Base-by-base conservation (phyloP, 2,113 vertebrate species). In the Okapia johnstoni region DNA sequence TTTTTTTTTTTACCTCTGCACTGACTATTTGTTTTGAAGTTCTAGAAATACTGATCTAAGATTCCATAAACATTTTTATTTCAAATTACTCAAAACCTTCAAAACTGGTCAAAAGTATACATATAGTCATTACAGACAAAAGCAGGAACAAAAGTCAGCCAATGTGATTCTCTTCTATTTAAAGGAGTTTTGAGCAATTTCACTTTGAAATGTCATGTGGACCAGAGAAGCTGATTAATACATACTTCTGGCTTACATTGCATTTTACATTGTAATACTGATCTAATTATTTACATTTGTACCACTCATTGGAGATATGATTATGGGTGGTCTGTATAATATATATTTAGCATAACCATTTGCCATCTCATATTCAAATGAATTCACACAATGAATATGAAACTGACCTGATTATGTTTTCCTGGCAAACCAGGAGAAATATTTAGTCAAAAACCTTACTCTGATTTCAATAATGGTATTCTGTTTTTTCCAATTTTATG, bases 111-210 rank as follows among this genome's bases (percentile, higher is more conserved):
- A 95, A 87, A 97, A 97, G 25, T 55, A 80, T 77, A 60, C 16
- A 84, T 2, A 81, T 58, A 85, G 25, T 28, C 36, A 93, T 10
- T 30, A 52, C 17, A 40, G 92, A 54, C 7, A 48, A 50, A 52
- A 15, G 40, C 96, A 76, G 10, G 25, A 95, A 21, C 60, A 91
- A 98, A 97, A 97, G 26, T 63, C 88, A 57, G 76, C 70, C 50
- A 86, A 4, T 60, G 85, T 70, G n/a, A 93, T 87, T 97, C 85
- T 88, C 52, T 94, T 93, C 73, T 92, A 77, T 96, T 81, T 94
- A 94, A 97, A 97, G 73, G 16, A 61, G 10, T 30, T 52, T 58
- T 91, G 50, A 98, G 93, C 77, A 97, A 79, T 88, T 97, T 97
- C 89, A 97, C 54, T 79, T 83, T 95, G 40, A 97, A 96, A 33